phyloP scores from a whole-genome alignment of 2,797 vertebrate species.

The Myotis planiceps region DNA sequence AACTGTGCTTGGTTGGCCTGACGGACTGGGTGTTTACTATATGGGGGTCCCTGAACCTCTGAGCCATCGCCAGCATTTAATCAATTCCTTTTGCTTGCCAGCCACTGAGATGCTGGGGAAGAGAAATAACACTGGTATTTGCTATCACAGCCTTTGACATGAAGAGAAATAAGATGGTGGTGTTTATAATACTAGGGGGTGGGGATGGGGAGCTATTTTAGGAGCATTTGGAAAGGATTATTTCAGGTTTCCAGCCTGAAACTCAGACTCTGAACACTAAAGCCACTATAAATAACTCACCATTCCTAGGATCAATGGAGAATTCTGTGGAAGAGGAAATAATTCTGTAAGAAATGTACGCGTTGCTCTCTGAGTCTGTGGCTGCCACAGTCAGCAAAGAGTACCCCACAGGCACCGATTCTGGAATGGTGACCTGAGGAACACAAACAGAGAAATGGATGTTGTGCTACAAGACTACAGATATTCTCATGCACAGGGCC shows the following conservation, averaged over 20 bases:
- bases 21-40: not conserved
- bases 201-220: not conserved
- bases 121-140: not conserved
- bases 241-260: not conserved
- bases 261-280: not conserved
- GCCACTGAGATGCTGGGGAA: not conserved
- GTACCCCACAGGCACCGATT: slow-evolving; percentile 83
- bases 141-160: not conserved
- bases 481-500: not conserved
- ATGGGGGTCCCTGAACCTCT: not conserved
- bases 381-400: slow-evolving; percentile 90
- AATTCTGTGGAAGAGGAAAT: slow-evolving; percentile 90
- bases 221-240: slow-evolving; percentile 40
- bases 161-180: not conserved
- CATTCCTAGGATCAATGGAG: slow-evolving; percentile 90
- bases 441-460: slow-evolving; percentile 25
- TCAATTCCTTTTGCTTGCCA: not conserved
- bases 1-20: not conserved
- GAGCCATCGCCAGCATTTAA: not conserved
- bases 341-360: slow-evolving; percentile 92
- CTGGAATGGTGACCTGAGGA: slow-evolving; percentile 90
- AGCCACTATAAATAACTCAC: slow-evolving; percentile 84
- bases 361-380: slow-evolving; percentile 88
- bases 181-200: not conserved
- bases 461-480: not conserved